A percentile compares a stretch with the other conserved stretches of the same genome.
These are phyloP conservation scores for Drosophila heteroneura DNA, from an alignment of 2,888 invertebrate species.

Conservation along the genomic window DNA sequence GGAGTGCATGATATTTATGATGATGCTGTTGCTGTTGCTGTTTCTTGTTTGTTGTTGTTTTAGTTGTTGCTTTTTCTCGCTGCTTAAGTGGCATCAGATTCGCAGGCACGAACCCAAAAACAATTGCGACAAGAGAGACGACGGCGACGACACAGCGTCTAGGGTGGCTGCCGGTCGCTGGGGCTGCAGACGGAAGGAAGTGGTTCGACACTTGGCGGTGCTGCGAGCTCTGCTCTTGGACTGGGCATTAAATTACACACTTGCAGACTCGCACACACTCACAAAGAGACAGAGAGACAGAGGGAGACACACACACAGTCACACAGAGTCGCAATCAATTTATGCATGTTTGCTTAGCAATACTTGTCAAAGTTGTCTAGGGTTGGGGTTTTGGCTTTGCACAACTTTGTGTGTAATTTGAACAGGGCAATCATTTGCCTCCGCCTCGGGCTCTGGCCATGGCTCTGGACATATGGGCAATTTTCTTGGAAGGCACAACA, in stretches of 20 bases:
- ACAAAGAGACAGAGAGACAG: slow-evolving; percentile 1
- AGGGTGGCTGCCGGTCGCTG: slow-evolving; percentile 53
- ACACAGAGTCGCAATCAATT: slow-evolving; percentile 57
- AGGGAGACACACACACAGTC: slow-evolving; percentile 8
- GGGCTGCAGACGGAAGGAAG: slow-evolving; percentile 69
- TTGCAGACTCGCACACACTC: not conserved
- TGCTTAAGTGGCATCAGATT: slow-evolving; percentile 80
- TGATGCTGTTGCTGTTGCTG: slow-evolving; percentile 44
- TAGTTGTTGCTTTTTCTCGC: slow-evolving; percentile 29
- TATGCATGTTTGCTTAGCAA: slow-evolving; percentile 80
- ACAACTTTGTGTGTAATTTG: slow-evolving; percentile 78
- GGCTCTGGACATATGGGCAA: slow-evolving; percentile 23
- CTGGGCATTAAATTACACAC: slow-evolving; percentile 51
- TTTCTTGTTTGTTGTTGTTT: slow-evolving; percentile 25
- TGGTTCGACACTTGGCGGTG: slow-evolving; percentile 35
- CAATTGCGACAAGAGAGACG: slow-evolving; percentile 52
- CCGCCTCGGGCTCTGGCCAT: slow-evolving; percentile 19
- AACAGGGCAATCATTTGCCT: slow-evolving; percentile 62
- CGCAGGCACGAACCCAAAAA: slow-evolving; percentile 79
- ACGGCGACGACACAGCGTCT: slow-evolving; percentile 74
- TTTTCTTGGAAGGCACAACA: slow-evolving; percentile 65
- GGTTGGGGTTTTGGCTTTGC: slow-evolving; percentile 44
- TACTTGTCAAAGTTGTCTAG: slow-evolving; percentile 82
- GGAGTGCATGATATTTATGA: slow-evolving; percentile 59
- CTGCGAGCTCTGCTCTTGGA: slow-evolving; percentile 36